phyloP scores from a whole-genome alignment of 2,797 vertebrate species.

The Gadopsis bispinosus region DNA sequence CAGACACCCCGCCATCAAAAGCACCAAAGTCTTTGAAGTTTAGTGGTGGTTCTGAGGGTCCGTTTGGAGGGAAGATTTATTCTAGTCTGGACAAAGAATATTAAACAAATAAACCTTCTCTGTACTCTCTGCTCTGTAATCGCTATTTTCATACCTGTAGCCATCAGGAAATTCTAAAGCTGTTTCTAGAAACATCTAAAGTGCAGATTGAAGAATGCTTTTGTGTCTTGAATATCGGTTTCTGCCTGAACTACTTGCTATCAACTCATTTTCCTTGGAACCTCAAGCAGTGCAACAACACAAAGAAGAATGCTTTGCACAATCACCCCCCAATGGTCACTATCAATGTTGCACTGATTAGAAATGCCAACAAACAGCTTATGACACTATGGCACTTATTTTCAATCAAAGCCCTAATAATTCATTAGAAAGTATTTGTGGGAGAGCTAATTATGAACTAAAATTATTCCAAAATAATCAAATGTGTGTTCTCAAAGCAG shows the following conservation, averaged over 20 bases:
- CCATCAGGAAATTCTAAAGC: constrained; percentile 1
- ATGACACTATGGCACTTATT: constrained; percentile 4
- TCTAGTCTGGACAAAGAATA: neutral
- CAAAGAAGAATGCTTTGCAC: constrained; percentile 47
- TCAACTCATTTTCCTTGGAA: constrained; percentile 35
- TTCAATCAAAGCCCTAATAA: constrained; percentile 1
- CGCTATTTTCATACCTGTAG: neutral
- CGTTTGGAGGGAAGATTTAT: constrained; percentile 6
- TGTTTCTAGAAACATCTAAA: neutral
- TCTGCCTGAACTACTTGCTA: constrained; percentile 27
- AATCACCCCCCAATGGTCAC: constrained; percentile 56
- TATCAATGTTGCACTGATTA: constrained; percentile 44
- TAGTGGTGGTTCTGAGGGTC: neutral
- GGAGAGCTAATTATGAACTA: neutral
- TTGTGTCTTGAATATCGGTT: constrained; percentile 5
- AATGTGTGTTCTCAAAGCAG: constrained; percentile 17
- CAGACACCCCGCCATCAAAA: neutral
- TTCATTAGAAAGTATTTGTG: neutral
- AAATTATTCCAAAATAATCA: constrained; percentile 3
- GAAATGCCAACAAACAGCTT: constrained; percentile 30
- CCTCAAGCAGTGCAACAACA: constrained; percentile 1
- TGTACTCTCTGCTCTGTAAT: neutral
- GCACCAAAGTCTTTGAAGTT: constrained; percentile 45
- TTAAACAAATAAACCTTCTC: neutral
- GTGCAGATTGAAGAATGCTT: neutral